Evolutionary conservation across 1,140 invertebrate species (phyloP).

Genomic region (Cecropterus lyciades): DNA sequence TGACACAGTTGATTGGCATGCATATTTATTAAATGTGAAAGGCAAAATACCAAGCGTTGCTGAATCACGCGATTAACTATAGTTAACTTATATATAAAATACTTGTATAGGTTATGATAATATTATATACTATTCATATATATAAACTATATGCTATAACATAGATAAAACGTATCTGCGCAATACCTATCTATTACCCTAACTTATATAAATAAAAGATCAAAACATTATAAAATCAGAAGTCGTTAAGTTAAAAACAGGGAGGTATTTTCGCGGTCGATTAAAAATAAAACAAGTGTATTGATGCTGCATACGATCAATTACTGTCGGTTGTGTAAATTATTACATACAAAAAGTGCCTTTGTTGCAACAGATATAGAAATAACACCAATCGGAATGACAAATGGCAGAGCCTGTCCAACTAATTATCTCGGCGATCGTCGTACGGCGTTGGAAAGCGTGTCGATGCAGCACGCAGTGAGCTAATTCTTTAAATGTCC

Average conservation of each 20-base stretch:
- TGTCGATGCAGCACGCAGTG: conserved; percentile 51
- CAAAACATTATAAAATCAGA: too few species aligned
- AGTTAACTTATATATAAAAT: conserved; percentile 1
- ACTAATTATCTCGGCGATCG: conserved; percentile 39
- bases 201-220: too few species aligned
- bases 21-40: conserved; percentile 24
- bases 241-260: too few species aligned
- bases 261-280: too few species aligned
- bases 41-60: conserved; percentile 17
- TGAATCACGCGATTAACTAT: conserved; percentile 6
- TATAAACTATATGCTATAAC: too few species aligned
- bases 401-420: conserved; percentile 29
- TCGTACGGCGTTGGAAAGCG: conserved; percentile 55
- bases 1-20: conserved; percentile 21
- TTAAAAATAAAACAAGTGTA: too few species aligned
- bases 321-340: background rate
- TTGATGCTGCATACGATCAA: too few species aligned
- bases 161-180: too few species aligned
- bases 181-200: too few species aligned
- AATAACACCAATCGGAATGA: conserved; percentile 35
- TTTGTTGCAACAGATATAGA: conserved; percentile 18
- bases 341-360: background rate
- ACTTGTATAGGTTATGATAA: background rate
- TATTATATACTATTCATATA: background rate
- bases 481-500: conserved; percentile 49